A percentile compares a stretch with the other conserved stretches of the same genome.
Conservation (phyloP, 2,888 invertebrate genomes). For the Beris morrisii region DNA sequence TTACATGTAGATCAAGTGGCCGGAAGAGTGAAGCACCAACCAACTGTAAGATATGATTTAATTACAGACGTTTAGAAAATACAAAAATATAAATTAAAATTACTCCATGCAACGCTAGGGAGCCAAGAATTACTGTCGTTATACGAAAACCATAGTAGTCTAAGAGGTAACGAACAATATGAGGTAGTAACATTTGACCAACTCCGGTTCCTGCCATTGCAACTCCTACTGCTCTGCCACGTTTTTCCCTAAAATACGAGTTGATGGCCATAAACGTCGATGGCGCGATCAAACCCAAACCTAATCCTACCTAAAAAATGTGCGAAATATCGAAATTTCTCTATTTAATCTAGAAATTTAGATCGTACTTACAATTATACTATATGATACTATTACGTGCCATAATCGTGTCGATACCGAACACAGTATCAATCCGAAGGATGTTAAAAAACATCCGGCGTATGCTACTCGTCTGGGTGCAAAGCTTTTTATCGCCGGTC, state of each 20-base stretch:
- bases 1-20: conserved; percentile 61
- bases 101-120: conserved; percentile 68
- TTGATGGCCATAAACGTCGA: conserved; percentile 73
- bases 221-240: conserved; percentile 73
- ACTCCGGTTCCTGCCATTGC: conserved; percentile 75
- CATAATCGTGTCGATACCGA: conserved; percentile 59
- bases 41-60: conserved; percentile 52
- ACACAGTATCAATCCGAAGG: conserved; percentile 60
- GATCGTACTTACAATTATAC: conserved; percentile 58
- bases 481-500: conserved; percentile 64
- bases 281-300: conserved; percentile 71
- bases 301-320: conserved; percentile 60
- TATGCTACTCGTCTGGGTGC: conserved; percentile 61
- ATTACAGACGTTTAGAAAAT: no score
- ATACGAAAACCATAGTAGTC: conserved; percentile 66
- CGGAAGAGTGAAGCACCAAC: conserved; percentile 62
- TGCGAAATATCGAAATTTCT: neutral
- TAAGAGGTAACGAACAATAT: conserved; percentile 66
- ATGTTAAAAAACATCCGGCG: conserved; percentile 59
- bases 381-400: conserved; percentile 62
- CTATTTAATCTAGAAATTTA: conserved; percentile 10
- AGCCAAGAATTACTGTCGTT: conserved; percentile 66
- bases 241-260: conserved; percentile 68
- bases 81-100: conserved; percentile 36
- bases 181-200: conserved; percentile 75